Evolutionary conservation across 2,797 vertebrate species (phyloP).

Genomic region (Pangasius djambal): DNA sequence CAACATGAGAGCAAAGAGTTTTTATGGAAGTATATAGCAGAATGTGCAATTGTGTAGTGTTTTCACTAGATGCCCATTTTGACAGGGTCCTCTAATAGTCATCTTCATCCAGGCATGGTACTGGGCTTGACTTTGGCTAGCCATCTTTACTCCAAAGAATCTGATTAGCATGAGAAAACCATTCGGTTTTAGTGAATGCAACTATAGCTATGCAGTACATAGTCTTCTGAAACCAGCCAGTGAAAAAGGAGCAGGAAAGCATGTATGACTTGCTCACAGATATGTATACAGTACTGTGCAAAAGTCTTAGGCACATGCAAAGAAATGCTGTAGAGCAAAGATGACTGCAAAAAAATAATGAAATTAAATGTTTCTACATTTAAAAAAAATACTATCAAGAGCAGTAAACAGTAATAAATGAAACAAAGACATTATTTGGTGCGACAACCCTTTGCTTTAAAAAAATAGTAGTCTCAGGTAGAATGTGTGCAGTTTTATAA

Average conservation of each 20-base stretch:
- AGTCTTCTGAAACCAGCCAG: conserved; percentile 7
- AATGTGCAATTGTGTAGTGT: background rate
- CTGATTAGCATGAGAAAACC: conserved; percentile 61
- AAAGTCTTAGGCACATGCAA: no score
- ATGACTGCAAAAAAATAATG: no score
- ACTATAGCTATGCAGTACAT: conserved; percentile 40
- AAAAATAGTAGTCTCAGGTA: no score
- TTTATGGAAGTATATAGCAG: background rate
- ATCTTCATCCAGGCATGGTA: conserved; percentile 49
- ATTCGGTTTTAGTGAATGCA: conserved; percentile 35
- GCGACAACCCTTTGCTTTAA: no score
- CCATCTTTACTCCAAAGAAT: conserved; percentile 42
- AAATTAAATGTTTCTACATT: no score
- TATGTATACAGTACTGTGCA: background rate
- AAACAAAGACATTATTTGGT: no score
- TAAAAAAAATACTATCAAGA: no score
- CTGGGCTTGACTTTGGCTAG: conserved; percentile 58
- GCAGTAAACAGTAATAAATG: no score
- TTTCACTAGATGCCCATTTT: conserved; percentile 13
- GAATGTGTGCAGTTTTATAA: no score
- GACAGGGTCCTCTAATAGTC: conserved; percentile 21
- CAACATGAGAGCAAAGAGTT: background rate
- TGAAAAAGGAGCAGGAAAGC: background rate
- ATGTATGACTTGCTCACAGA: background rate
- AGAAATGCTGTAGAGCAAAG: no score